A percentile compares a stretch with the other conserved stretches of the same genome.
These are phyloP conservation scores for Lypha dubia DNA, from an alignment of 2,888 invertebrate genomes.

Conservation along the genomic window DNA sequence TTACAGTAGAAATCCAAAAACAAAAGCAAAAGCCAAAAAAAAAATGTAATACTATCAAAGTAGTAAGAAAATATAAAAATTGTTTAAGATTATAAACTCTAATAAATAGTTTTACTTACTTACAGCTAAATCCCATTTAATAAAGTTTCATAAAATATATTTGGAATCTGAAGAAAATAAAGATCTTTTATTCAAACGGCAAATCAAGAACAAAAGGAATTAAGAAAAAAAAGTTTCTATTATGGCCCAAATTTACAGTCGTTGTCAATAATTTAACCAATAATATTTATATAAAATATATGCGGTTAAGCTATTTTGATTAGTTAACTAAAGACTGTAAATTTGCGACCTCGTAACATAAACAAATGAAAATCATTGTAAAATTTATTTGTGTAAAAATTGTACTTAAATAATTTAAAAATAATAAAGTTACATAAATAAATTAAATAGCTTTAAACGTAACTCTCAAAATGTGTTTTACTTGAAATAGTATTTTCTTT, in stretches of 20 bases:
- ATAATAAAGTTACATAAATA: conserved; percentile 39
- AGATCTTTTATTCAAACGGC: not conserved
- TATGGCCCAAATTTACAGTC: too few species aligned
- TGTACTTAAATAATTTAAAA: conserved; percentile 59
- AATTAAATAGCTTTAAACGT: conserved; percentile 72
- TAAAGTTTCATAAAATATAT: conserved; percentile 1
- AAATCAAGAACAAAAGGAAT: conserved; percentile 1
- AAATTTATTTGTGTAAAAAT: conserved; percentile 59
- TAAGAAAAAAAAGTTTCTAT: conserved; percentile 51
- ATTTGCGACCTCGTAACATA: too few species aligned
- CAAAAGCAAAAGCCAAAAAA: conserved; percentile 4
- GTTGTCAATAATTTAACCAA: too few species aligned
- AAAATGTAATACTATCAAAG: conserved; percentile 8
- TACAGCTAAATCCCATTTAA: not conserved
- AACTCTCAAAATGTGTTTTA: conserved; percentile 48
- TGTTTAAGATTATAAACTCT: not conserved
- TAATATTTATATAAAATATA: too few species aligned
- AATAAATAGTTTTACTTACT: not conserved
- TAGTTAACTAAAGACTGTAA: too few species aligned
- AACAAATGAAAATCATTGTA: conserved; percentile 56
- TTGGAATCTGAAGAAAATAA: not conserved
- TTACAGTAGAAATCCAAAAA: conserved; percentile 28
- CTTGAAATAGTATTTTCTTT: not conserved
- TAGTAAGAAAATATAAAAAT: not conserved
- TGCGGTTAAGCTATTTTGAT: too few species aligned